These are phyloP conservation scores for Gymnogyps californianus DNA, from an alignment of 2,113 vertebrate genomes.

Conservation along the genomic window DNA sequence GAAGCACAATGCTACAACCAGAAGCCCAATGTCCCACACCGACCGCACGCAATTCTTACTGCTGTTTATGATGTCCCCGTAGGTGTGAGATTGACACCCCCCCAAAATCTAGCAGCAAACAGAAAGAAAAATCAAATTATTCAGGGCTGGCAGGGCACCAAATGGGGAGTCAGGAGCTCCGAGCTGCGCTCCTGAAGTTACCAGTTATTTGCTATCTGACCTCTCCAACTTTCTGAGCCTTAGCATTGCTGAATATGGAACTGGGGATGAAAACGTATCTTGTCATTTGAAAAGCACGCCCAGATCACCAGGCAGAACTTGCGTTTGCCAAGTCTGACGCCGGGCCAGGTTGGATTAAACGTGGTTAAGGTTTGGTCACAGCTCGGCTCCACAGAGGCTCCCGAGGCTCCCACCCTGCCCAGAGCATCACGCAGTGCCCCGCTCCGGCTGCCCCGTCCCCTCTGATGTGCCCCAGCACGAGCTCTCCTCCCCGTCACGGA, in stretches of 20 bases:
- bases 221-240: neutral
- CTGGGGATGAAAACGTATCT: neutral
- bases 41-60: neutral
- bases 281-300: neutral
- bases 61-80: neutral
- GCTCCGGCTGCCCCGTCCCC: neutral
- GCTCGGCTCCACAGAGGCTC: neutral
- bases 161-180: rapidly evolving
- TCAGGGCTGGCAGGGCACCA: neutral
- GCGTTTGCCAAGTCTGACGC: neutral
- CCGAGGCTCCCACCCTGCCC: neutral
- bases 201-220: neutral
- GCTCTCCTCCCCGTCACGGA: rapidly evolving
- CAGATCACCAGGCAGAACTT: neutral
- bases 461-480: neutral
- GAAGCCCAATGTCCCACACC: neutral
- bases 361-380: neutral
- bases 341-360: rapidly evolving
- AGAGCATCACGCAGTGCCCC: rapidly evolving
- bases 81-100: neutral
- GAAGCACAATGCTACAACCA: neutral
- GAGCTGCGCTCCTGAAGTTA: rapidly evolving
- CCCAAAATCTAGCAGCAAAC: neutral
- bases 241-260: neutral
- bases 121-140: neutral